Percentiles rank a stretch among this genome's conserved stretches.
phyloP scores from a whole-genome alignment of 2,113 vertebrate species.

The Takifugu bimaculatus region DNA sequence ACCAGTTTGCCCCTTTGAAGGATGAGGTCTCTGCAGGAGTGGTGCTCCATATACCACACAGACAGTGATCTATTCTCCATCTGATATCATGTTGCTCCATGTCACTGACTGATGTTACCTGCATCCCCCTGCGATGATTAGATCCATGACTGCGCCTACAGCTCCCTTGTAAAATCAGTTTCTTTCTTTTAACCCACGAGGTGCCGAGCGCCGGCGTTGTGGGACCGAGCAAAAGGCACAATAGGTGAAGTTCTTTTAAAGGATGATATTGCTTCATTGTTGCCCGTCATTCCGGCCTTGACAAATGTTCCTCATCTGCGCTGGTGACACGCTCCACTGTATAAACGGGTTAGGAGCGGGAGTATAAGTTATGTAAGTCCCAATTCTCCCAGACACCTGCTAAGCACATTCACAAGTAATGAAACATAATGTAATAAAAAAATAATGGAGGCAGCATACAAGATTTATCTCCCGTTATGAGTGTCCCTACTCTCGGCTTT shows the following conservation, averaged over 20 bases:
- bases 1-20: slow-evolving; percentile 74
- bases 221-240: slow-evolving; percentile 7
- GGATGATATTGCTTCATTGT: slow-evolving; percentile 54
- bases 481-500: slow-evolving; percentile 38
- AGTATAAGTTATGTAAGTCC: slow-evolving; percentile 60
- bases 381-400: slow-evolving; percentile 58
- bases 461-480: slow-evolving; percentile 60
- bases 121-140: slow-evolving; percentile 70
- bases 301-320: slow-evolving; percentile 66
- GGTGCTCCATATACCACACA: slow-evolving; percentile 65
- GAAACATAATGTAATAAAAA: slow-evolving; percentile 61
- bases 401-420: slow-evolving; percentile 58
- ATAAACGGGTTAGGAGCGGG: slow-evolving; percentile 57
- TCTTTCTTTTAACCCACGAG: slow-evolving; percentile 57
- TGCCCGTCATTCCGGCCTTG: slow-evolving; percentile 54
- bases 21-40: slow-evolving; percentile 71
- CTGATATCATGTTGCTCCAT: slow-evolving; percentile 75
- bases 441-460: slow-evolving; percentile 42
- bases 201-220: slow-evolving; percentile 7
- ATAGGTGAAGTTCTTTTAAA: slow-evolving; percentile 55
- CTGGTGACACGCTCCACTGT: slow-evolving; percentile 52
- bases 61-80: slow-evolving; percentile 73
- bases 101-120: slow-evolving; percentile 75
- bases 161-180: slow-evolving; percentile 74
- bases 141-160: slow-evolving; percentile 79